Conservation (phyloP, 2,113 vertebrate genomes). For the Aegithalos caudatus region DNA sequence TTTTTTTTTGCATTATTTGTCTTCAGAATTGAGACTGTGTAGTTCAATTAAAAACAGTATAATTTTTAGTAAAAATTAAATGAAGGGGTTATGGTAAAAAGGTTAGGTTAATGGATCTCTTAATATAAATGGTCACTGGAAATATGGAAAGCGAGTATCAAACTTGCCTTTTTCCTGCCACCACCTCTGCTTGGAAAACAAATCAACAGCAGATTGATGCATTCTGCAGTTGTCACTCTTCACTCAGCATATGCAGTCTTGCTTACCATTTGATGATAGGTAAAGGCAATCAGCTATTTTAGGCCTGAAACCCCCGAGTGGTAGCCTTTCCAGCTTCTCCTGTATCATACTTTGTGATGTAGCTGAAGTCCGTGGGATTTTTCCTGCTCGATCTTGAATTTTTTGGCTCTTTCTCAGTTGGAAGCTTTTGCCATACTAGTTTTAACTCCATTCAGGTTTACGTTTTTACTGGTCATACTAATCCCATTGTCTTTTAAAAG, state of each 20-base stretch:
- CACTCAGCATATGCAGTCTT: not conserved
- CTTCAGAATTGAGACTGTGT: not conserved
- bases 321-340: not conserved
- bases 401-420: not conserved
- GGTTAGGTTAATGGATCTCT: not conserved
- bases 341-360: not conserved
- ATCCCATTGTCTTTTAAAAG: not conserved
- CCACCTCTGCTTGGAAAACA: not conserved
- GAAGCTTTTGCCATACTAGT: not conserved
- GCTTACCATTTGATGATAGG: not conserved
- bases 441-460: not conserved
- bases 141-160: not conserved
- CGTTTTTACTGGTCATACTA: not conserved
- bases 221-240: not conserved
- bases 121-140: not conserved
- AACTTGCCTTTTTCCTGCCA: not conserved
- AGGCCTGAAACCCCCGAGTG: not conserved
- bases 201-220: not conserved
- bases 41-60: not conserved
- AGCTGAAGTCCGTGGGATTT: not conserved
- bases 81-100: not conserved
- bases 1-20: not conserved
- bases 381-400: not conserved
- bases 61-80: not conserved
- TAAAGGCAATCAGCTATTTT: not conserved